Percentiles rank a stretch among this genome's conserved stretches.
phyloP scores from a whole-genome alignment of 2,113 vertebrate species.

The Echinops telfairi region DNA sequence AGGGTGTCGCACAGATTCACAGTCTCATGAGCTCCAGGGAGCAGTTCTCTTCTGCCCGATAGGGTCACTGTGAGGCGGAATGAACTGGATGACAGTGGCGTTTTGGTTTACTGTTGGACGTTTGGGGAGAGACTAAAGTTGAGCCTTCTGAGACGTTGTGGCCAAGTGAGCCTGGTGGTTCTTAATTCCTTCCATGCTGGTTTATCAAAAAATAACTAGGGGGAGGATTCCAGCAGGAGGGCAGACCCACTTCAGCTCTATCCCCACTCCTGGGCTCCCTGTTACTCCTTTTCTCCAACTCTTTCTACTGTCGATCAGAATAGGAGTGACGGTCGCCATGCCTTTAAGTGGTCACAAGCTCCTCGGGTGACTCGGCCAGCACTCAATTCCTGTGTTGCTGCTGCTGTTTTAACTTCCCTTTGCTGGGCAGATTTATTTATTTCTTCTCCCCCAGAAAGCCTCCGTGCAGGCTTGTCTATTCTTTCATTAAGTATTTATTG shows the following conservation, averaged over 20 bases:
- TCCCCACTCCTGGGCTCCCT: neutral
- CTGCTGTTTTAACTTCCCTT: neutral
- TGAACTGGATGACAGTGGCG: too few relatives aligned
- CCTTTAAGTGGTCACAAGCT: neutral
- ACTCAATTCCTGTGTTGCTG: neutral
- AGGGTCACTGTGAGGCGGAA: too few relatives aligned
- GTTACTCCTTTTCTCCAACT: neutral
- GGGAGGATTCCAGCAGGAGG: neutral
- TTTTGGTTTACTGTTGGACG: too few relatives aligned
- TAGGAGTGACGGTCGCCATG: neutral
- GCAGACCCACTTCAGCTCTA: neutral
- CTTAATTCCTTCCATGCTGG: neutral
- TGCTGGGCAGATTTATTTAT: neutral
- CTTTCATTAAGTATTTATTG: constrained; percentile 64
- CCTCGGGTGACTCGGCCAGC: neutral
- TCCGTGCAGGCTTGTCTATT: constrained; percentile 23
- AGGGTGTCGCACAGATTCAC: too few relatives aligned
- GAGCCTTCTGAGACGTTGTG: neutral
- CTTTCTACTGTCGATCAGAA: neutral
- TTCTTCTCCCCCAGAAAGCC: neutral
- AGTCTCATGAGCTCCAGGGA: too few relatives aligned
- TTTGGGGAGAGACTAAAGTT: neutral
- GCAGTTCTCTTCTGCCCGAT: too few relatives aligned
- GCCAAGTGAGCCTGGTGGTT: neutral
- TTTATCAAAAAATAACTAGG: neutral